phyloP scores from a whole-genome alignment of 2,113 vertebrate species.

The Gavia stellata region DNA sequence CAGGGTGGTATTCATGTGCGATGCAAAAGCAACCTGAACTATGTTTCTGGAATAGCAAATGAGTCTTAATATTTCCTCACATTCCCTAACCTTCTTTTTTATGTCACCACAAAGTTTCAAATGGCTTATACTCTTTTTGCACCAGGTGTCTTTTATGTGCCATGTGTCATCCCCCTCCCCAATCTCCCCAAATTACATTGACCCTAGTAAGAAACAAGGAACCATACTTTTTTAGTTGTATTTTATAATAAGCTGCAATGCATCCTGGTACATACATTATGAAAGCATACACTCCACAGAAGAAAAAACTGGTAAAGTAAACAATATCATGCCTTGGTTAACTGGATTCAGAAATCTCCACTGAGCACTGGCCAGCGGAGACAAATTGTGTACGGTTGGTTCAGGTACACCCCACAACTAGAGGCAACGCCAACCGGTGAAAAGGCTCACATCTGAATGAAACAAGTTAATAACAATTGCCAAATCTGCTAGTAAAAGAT shows the following conservation, averaged over 20 bases:
- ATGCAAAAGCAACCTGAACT: background rate
- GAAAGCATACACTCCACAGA: background rate
- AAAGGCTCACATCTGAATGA: background rate
- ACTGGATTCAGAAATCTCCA: background rate
- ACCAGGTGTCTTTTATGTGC: background rate
- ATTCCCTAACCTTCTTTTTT: background rate
- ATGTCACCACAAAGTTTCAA: background rate
- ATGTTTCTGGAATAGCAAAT: background rate
- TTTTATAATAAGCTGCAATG: background rate
- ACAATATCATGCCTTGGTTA: background rate
- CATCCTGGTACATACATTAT: background rate
- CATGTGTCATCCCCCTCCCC: background rate
- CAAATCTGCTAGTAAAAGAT: slow-evolving; percentile 36
- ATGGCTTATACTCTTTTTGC: background rate
- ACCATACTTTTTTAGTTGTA: background rate
- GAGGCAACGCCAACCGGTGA: background rate
- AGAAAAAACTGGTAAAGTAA: background rate
- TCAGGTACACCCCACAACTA: background rate
- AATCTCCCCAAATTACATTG: background rate
- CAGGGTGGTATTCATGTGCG: background rate
- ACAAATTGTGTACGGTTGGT: background rate
- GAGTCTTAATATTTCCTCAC: background rate
- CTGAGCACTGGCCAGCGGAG: background rate
- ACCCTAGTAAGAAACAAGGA: background rate
- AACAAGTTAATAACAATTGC: slow-evolving; percentile 17